A percentile compares a stretch with the other conserved stretches of the same genome.
These are phyloP conservation scores for Podocnemis expansa DNA, from an alignment of 2,113 vertebrate genomes.

Conservation along the genomic window DNA sequence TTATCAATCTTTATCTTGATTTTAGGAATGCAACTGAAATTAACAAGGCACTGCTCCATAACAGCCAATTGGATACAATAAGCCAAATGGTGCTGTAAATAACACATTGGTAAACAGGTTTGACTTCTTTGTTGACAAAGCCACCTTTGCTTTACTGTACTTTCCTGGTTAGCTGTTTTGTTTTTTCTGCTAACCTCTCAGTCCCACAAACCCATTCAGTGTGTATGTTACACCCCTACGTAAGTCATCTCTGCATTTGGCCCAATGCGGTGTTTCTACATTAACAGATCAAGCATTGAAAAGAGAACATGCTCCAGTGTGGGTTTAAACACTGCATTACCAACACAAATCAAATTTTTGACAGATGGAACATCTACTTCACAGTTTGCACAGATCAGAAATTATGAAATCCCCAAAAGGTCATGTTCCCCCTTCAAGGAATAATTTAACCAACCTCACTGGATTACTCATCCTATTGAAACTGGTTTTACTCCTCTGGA, in stretches of 20 bases:
- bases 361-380: not conserved
- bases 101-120: not conserved
- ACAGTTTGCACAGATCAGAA: not conserved
- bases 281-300: not conserved
- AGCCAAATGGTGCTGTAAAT: slow-evolving; percentile 12
- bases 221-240: not conserved
- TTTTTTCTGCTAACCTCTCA: not conserved
- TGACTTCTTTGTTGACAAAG: not conserved
- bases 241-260: not conserved
- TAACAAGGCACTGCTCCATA: slow-evolving; percentile 57
- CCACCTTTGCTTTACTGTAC: not conserved
- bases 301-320: not conserved
- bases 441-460: not conserved
- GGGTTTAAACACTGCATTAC: slow-evolving; percentile 7
- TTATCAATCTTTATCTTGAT: slow-evolving; percentile 46
- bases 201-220: not conserved
- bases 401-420: not conserved
- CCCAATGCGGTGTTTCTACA: not conserved
- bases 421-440: not conserved
- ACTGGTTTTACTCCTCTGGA: not conserved
- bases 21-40: slow-evolving; percentile 42
- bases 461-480: not conserved
- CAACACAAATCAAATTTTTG: slow-evolving; percentile 2
- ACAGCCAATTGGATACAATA: slow-evolving; percentile 26
- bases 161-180: not conserved